Evolutionary conservation across 1,140 invertebrate genomes (phyloP).

Genomic region (Zaprionus gabonicus): DNA sequence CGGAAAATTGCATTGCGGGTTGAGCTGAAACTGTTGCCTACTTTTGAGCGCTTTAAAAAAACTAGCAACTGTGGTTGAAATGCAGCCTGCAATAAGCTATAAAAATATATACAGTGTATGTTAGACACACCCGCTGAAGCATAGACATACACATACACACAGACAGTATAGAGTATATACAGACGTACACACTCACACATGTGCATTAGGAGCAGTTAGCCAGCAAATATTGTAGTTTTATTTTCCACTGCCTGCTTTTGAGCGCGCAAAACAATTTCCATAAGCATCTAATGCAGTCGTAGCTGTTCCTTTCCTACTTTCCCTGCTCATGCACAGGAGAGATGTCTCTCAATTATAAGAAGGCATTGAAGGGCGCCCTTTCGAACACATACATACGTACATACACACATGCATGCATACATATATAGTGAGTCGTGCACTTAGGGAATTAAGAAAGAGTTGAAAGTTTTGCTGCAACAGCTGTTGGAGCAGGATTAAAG

Average conservation of each 20-base stretch:
- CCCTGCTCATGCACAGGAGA: not conserved
- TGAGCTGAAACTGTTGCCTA: conserved; percentile 31
- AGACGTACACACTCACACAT: conserved; percentile 1
- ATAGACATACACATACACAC: not conserved
- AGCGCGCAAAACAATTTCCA: conserved; percentile 2
- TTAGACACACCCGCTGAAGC: too few species aligned
- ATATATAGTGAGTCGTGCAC: not conserved
- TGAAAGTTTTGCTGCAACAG: too few species aligned
- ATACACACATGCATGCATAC: not conserved
- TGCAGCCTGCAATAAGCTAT: not conserved
- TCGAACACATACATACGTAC: not conserved
- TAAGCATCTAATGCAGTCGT: not conserved
- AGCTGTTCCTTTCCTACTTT: not conserved
- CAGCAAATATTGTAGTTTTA: not conserved
- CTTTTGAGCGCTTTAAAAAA: conserved; percentile 33
- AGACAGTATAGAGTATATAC: not conserved
- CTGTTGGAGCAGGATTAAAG: too few species aligned
- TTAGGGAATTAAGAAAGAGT: too few species aligned
- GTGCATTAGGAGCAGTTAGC: not conserved
- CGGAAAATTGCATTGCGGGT: conserved; percentile 31
- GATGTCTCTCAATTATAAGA: not conserved
- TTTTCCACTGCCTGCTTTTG: conserved; percentile 39
- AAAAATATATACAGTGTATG: not conserved
- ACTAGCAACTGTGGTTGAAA: not conserved
- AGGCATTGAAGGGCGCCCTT: not conserved